Evolutionary conservation across 1,140 invertebrate species (phyloP), one percentile per base, ranked within the genome.

Genomic region (Asbolus verrucosus): DNA sequence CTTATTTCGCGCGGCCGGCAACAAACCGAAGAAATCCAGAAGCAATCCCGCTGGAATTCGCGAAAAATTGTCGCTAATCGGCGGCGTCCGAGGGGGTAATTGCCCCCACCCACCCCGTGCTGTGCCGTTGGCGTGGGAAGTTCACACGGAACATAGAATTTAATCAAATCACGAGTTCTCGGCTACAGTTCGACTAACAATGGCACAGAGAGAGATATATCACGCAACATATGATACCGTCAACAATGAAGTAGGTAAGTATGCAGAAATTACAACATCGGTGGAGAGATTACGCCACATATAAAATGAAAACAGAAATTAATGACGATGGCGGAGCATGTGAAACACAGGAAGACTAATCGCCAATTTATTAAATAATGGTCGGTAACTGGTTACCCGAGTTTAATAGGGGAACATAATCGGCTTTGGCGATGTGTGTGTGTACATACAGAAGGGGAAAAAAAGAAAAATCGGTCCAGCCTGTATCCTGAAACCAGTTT

Each of bases 141-240:
- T 21, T 19, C 46, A 54, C 46, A 54, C 18, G 11, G 3, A 14
- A 14, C 21, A 27, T 21, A 3, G 46, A 21, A 54, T 54, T 54
- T 54, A 27, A 54, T 54, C 46, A 54, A 54, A 54, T 54, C 46
- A 54, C 21, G 46, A 54, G 46, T 36, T 11, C 33, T 36, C 33
- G 6, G n/a, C 11, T 5, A 30, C 27, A 30, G 27, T 19, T 46
- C 41, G 41, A 9, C 41, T 19, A 54, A 54, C 46, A 54, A 54
- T 54, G 21, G 46, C 46, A 54, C 46, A 14, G 11, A 54, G 46
- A 11, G n/a, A 24, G 46, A 54, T 54, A 54, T 27, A 54, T 54
- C 46, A 54, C 46, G 46, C 46, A 54, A 54, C 46, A 54, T 27
- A 54, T 54, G 46, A 54, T 54, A 27, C 8, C 21, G 18, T n/a